Percentiles rank a stretch among this genome's conserved stretches.
Evolutionary conservation across 2,113 vertebrate genomes (phyloP).

Genomic region (Rafetus swinhoei): DNA sequence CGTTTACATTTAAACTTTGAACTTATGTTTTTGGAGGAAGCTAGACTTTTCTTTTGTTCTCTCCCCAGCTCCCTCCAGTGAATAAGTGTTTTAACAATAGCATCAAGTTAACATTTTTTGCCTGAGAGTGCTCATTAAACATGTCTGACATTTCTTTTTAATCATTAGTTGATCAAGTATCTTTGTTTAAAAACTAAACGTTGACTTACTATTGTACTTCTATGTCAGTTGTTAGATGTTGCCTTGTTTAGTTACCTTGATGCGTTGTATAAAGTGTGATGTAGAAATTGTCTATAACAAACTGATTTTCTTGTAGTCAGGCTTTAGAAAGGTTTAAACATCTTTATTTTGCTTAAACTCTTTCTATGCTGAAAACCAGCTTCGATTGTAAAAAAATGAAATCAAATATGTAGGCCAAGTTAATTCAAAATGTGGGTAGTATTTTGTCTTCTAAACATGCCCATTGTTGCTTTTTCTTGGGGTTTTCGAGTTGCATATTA

Average conservation of each 20-base stretch:
- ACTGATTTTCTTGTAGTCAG: background rate
- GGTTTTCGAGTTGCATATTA: background rate
- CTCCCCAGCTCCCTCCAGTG: too few relatives aligned
- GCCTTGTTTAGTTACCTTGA: conserved; percentile 1
- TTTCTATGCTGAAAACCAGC: background rate
- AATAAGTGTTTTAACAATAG: too few relatives aligned
- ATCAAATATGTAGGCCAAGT: background rate
- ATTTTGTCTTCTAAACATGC: background rate
- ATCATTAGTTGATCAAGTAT: background rate
- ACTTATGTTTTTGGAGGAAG: background rate
- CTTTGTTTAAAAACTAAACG: background rate
- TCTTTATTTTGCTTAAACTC: background rate
- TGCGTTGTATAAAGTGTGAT: background rate
- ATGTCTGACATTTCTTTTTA: background rate
- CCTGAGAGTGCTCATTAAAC: background rate
- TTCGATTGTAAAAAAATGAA: background rate
- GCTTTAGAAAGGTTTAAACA: background rate
- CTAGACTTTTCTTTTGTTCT: too few relatives aligned
- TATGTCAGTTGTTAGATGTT: background rate
- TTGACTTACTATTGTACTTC: background rate
- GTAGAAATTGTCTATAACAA: background rate
- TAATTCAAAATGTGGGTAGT: background rate
- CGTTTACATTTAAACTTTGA: background rate
- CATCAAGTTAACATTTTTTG: background rate
- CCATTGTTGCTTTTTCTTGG: background rate